Evolutionary conservation across 2,113 vertebrate species (phyloP).

Genomic region (Laterallus jamaicensis): DNA sequence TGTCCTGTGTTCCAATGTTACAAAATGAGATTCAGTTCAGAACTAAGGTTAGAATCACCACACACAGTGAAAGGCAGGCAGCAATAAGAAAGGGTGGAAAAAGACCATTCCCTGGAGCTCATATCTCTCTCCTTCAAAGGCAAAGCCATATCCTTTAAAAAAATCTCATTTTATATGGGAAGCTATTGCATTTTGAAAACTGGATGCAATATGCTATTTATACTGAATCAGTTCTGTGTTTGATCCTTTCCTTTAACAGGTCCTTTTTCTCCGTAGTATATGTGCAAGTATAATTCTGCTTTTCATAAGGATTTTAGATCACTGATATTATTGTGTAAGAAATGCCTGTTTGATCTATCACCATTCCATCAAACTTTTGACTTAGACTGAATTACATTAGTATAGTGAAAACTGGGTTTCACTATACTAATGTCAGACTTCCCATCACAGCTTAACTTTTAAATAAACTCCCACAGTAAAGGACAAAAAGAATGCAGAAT

Average conservation of each 20-base stretch:
- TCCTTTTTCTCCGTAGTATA: not conserved
- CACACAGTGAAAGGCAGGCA: not conserved
- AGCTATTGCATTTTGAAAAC: not conserved
- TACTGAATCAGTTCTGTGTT: not conserved
- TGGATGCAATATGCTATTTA: not conserved
- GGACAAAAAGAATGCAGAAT: not conserved
- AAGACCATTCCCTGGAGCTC: not conserved
- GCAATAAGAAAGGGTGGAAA: not conserved
- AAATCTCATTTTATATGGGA: not conserved
- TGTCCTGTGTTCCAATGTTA: not conserved
- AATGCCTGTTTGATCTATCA: not conserved
- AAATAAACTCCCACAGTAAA: not conserved
- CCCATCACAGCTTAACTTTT: not conserved
- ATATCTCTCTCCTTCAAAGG: not conserved
- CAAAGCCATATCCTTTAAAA: not conserved
- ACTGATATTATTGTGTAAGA: not conserved
- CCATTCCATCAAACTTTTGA: not conserved
- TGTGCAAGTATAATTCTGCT: not conserved
- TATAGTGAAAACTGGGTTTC: not conserved
- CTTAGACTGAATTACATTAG: not conserved
- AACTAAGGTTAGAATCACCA: conserved; percentile 20
- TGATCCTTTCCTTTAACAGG: not conserved
- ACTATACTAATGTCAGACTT: not conserved
- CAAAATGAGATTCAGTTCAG: conserved; percentile 31
- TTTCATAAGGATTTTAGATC: not conserved